Evolutionary conservation across 2,797 vertebrate species (phyloP), one percentile per base, ranked within the genome.

Genomic region (Brachymystax lenok): DNA sequence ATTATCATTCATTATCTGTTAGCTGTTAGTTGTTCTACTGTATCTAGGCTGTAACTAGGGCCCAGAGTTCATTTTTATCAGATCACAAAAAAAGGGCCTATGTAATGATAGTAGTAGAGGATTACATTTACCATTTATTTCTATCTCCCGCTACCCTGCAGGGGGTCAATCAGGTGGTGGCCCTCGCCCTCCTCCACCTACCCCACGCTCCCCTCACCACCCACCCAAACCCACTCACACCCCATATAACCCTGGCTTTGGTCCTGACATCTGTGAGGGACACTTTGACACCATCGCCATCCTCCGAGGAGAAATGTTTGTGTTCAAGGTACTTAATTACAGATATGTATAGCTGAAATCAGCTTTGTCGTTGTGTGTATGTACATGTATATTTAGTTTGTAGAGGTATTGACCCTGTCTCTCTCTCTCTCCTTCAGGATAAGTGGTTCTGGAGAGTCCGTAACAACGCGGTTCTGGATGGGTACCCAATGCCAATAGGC

Each of bases 381-480:
- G 4, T 21, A 30, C 12, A 66, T 66, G 24, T 27, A 28, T 68
- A 12, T 16, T 40, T 12, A n/a, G 17, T 46, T 50, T 46, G 24
- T n/a, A 35, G 61, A 4, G 69, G 2, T 74, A 10, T 78, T 12
- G 30, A 70, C 5, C 61, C 46, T 24, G 0, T 24, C 0, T 56
- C 12, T 40, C 33, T 72, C 30, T 35, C n/a, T 19, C 35, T 51
- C 28, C 72, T 71, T 75, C 79, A 98, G 97, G 96, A 97, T 28
- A 96, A 95, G 82, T 98, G 97, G 97, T 97, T 98, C 87, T 98
- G 97, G 97, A 88, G 97, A 13, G 92, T 98, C 27, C 95, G 95
- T 28, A 93, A 96, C 85, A 95, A 94, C 74, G 95, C 85, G 0
- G 96, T 98, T 73, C 89, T 96, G 89, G 97, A 98, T 4, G 96